phyloP scores from a whole-genome alignment of 2,797 vertebrate species.

The Selene dorsalis region DNA sequence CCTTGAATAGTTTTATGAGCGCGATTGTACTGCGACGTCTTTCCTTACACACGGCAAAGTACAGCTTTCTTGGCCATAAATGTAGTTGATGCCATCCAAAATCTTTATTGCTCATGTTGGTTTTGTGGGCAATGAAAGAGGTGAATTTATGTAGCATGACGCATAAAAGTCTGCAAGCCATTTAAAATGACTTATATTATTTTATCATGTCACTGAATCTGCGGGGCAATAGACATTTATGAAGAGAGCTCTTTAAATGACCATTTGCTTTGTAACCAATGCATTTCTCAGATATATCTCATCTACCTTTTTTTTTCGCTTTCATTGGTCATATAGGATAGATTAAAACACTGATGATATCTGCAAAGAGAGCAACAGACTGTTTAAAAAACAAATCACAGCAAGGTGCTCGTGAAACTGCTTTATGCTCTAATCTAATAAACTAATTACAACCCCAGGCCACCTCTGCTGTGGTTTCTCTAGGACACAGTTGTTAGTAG shows the following conservation, averaged over 20 bases:
- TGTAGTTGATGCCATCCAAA: slow-evolving; percentile 24
- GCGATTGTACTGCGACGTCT: slow-evolving; percentile 32
- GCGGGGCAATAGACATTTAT: slow-evolving; percentile 63
- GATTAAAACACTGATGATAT: slow-evolving; percentile 40
- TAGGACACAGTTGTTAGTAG: slow-evolving; percentile 1
- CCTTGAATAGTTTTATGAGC: slow-evolving; percentile 44
- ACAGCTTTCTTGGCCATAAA: slow-evolving; percentile 34
- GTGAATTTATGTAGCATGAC: slow-evolving; percentile 62
- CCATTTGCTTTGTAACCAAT: slow-evolving; percentile 41
- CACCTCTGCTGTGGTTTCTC: slow-evolving; percentile 33
- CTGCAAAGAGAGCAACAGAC: slow-evolving; percentile 29
- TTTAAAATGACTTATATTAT: slow-evolving; percentile 65
- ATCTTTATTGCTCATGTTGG: slow-evolving; percentile 30
- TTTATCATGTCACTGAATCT: slow-evolving; percentile 68
- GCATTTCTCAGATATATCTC: slow-evolving; percentile 13
- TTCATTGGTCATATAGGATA: slow-evolving; percentile 39
- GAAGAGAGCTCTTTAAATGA: slow-evolving; percentile 43
- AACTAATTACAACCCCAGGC: slow-evolving; percentile 43
- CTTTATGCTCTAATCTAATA: slow-evolving; percentile 55
- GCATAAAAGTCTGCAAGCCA: slow-evolving; percentile 54
- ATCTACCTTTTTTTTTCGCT: slow-evolving; percentile 21
- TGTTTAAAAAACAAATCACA: slow-evolving; percentile 38
- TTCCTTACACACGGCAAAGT: slow-evolving; percentile 6
- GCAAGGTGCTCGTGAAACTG: slow-evolving; percentile 27
- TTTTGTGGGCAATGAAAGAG: slow-evolving; percentile 43